A percentile compares a stretch with the other conserved stretches of the same genome.
Conservation (phyloP, 2,113 vertebrate genomes). For the Nesospiza acunhae region DNA sequence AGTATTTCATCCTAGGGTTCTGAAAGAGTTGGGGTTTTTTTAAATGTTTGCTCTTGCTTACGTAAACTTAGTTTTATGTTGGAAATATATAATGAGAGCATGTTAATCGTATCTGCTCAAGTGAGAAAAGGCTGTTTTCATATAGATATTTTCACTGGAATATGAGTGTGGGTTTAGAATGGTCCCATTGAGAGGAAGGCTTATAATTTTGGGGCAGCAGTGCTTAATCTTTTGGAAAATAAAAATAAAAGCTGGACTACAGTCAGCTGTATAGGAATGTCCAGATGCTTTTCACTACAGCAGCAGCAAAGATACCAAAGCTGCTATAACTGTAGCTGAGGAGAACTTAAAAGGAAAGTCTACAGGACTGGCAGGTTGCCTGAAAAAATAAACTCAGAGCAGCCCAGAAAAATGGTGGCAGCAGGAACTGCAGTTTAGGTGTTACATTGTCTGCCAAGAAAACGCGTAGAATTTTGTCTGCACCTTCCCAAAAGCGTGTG, state of each 20-base stretch:
- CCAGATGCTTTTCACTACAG: not conserved
- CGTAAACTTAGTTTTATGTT: not conserved
- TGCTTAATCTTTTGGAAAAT: not conserved
- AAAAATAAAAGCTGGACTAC: not conserved
- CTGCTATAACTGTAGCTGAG: not conserved
- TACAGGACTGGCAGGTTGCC: not conserved
- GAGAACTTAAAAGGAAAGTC: not conserved
- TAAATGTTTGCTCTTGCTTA: not conserved
- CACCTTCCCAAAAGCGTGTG: not conserved
- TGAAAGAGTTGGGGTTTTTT: not conserved
- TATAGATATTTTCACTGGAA: not conserved
- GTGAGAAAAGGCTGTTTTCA: not conserved
- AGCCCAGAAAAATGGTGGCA: not conserved
- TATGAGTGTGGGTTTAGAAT: not conserved
- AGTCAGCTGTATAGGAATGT: not conserved
- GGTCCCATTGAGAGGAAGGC: not conserved
- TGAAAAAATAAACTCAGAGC: not conserved
- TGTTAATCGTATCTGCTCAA: not conserved
- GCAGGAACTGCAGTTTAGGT: not conserved
- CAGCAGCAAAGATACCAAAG: not conserved
- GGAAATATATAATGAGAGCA: not conserved
- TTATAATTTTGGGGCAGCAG: not conserved
- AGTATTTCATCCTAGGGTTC: not conserved
- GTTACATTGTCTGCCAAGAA: not conserved
- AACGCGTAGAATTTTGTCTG: not conserved